A percentile compares a stretch with the other conserved stretches of the same genome.
phyloP scores from a whole-genome alignment of 2,113 vertebrate genomes.

The Andinoacara biseriatus region DNA sequence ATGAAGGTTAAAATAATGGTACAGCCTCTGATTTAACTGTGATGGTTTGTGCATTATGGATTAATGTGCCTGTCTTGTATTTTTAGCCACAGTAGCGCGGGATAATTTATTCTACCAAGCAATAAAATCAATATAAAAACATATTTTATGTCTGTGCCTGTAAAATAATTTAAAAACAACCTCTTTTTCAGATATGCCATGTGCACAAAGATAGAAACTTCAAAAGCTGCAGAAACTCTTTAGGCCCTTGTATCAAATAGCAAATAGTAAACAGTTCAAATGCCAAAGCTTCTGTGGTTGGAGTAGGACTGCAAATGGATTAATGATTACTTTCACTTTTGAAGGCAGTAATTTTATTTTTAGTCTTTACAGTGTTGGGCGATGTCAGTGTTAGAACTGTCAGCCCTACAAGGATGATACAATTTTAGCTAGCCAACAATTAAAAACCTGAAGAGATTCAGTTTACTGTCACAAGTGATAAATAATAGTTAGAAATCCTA shows the following conservation, averaged over 20 bases:
- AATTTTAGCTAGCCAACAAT: fast-evolving
- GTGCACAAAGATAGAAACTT: background rate
- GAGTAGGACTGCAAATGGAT: background rate
- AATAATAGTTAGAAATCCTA: background rate
- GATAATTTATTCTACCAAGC: background rate
- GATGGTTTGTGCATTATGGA: background rate
- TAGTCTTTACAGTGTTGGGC: background rate
- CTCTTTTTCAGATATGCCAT: background rate
- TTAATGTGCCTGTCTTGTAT: background rate
- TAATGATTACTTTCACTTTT: background rate
- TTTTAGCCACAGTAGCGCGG: background rate
- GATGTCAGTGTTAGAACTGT: background rate
- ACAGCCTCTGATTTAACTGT: background rate
- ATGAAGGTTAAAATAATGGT: background rate
- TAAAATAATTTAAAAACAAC: background rate
- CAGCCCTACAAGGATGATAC: background rate
- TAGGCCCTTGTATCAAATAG: background rate
- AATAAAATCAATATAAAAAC: background rate
- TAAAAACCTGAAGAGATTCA: background rate
- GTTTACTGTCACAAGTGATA: background rate
- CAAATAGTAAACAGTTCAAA: background rate
- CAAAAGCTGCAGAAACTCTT: background rate
- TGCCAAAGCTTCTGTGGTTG: fast-evolving
- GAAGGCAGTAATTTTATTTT: background rate
- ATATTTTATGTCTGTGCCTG: background rate